Conservation (phyloP, 2,888 invertebrate genomes). For the Tiliacea aurago region DNA sequence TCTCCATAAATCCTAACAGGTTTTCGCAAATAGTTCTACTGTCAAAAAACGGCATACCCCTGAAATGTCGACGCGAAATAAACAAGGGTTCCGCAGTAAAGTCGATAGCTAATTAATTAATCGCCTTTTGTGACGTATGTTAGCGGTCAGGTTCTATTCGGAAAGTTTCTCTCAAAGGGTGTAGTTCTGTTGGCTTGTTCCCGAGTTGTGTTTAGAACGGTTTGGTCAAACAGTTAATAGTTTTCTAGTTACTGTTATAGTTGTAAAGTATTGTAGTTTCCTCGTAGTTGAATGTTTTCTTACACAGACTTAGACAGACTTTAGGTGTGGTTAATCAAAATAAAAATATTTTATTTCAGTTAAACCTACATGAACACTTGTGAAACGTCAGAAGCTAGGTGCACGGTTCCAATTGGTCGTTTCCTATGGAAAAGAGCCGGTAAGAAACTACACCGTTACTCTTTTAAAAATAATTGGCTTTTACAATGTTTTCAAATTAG, state of each 20-base stretch:
- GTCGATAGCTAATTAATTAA: constrained; percentile 66
- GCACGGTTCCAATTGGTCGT: too few relatives aligned
- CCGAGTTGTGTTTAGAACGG: constrained; percentile 30
- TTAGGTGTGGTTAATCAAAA: not conserved
- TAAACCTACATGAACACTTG: too few relatives aligned
- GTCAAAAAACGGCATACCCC: constrained; percentile 44
- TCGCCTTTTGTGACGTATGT: constrained; percentile 50
- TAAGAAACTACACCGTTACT: too few relatives aligned
- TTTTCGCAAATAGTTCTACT: constrained; percentile 16
- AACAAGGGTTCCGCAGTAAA: constrained; percentile 51
- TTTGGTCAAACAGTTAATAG: constrained; percentile 46
- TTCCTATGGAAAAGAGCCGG: too few relatives aligned
- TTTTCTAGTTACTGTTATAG: constrained; percentile 42
- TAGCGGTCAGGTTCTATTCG: constrained; percentile 37
- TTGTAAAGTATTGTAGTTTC: constrained; percentile 33
- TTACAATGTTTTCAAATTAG: too few relatives aligned
- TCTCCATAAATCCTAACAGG: constrained; percentile 34
- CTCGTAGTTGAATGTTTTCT: constrained; percentile 1
- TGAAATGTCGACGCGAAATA: constrained; percentile 45
- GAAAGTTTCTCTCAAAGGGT: constrained; percentile 53
- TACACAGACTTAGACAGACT: too few relatives aligned
- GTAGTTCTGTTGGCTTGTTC: constrained; percentile 22
- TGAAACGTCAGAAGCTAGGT: too few relatives aligned
- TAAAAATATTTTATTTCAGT: too few relatives aligned
- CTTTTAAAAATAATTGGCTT: too few relatives aligned